Conservation (phyloP, 2,113 vertebrate genomes). For the Archocentrus centrarchus region DNA sequence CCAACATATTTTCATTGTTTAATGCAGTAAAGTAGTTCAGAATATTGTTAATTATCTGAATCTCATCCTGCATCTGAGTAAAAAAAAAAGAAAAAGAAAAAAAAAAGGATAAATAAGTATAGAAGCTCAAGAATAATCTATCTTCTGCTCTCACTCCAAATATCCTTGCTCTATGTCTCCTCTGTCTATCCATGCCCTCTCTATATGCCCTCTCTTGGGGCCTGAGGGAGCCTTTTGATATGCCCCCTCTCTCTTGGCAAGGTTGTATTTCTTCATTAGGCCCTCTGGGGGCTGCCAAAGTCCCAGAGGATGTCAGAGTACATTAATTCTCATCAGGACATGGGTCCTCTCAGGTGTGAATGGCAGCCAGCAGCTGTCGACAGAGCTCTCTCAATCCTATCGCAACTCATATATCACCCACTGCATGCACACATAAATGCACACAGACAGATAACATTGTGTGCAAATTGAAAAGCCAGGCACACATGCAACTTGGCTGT, state of each 20-base stretch:
- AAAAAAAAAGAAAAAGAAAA: too few species aligned
- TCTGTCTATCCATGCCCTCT: conserved; percentile 65
- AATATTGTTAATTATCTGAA: conserved; percentile 40
- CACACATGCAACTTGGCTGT: conserved; percentile 31
- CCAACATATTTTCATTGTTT: conserved; percentile 51
- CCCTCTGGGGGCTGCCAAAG: conserved; percentile 82
- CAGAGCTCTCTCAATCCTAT: conserved; percentile 86
- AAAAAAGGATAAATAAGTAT: not conserved
- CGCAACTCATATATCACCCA: conserved; percentile 85
- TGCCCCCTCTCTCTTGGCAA: conserved; percentile 75
- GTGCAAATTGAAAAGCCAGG: conserved; percentile 48
- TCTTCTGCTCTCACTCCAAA: conserved; percentile 47
- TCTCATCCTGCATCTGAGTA: not conserved
- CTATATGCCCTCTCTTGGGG: conserved; percentile 66
- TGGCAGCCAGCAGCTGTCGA: conserved; percentile 91
- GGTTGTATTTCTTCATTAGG: conserved; percentile 89
- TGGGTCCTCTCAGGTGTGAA: conserved; percentile 91
- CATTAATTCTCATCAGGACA: conserved; percentile 94
- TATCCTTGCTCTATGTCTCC: conserved; percentile 66
- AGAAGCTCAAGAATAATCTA: conserved; percentile 28
- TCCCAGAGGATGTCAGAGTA: conserved; percentile 91
- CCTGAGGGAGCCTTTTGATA: conserved; percentile 70
- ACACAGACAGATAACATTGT: conserved; percentile 12
- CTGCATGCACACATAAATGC: conserved; percentile 37
- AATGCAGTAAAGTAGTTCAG: conserved; percentile 43